Evolutionary conservation across 2,797 vertebrate species (phyloP).

Genomic region (Takifugu rubripes): DNA sequence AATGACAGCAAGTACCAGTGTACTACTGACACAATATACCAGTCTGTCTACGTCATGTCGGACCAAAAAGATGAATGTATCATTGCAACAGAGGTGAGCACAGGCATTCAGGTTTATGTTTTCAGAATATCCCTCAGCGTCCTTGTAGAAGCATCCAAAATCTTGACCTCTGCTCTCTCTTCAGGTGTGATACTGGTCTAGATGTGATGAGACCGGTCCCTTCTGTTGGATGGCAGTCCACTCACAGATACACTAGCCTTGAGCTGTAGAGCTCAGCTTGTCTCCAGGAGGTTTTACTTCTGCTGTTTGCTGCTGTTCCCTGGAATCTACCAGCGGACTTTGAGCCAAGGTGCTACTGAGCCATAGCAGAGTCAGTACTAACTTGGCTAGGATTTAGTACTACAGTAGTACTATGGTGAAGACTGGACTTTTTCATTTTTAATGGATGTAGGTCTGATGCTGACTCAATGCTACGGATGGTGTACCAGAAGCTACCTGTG

Average conservation of each 20-base stretch:
- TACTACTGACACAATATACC: slow-evolving; percentile 87
- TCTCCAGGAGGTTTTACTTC: slow-evolving; percentile 91
- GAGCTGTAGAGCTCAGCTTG: slow-evolving; percentile 82
- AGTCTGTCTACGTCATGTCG: slow-evolving; percentile 97
- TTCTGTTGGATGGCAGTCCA: slow-evolving; percentile 47
- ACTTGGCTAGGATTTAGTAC: slow-evolving; percentile 50
- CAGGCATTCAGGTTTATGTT: background rate
- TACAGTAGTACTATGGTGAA: slow-evolving; percentile 51
- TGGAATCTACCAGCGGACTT: slow-evolving; percentile 70
- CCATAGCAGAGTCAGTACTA: slow-evolving; percentile 31
- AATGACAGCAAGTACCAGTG: slow-evolving; percentile 66
- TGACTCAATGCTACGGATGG: slow-evolving; percentile 39
- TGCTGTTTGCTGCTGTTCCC: slow-evolving; percentile 94
- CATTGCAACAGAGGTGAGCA: slow-evolving; percentile 95
- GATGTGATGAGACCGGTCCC: slow-evolving; percentile 37
- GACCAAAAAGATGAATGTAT: slow-evolving; percentile 98
- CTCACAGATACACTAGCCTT: slow-evolving; percentile 54
- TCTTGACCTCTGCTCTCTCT: slow-evolving; percentile 8
- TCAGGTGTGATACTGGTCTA: slow-evolving; percentile 84
- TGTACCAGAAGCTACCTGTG: slow-evolving; percentile 32
- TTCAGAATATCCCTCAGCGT: background rate
- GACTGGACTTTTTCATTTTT: slow-evolving; percentile 37
- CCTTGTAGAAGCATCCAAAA: background rate
- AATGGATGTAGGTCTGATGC: slow-evolving; percentile 42
- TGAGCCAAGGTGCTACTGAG: slow-evolving; percentile 61